These are phyloP conservation scores for Platygyra sinensis DNA, from an alignment of 64 coral and sea anemone genomes.

Conservation along the genomic window DNA sequence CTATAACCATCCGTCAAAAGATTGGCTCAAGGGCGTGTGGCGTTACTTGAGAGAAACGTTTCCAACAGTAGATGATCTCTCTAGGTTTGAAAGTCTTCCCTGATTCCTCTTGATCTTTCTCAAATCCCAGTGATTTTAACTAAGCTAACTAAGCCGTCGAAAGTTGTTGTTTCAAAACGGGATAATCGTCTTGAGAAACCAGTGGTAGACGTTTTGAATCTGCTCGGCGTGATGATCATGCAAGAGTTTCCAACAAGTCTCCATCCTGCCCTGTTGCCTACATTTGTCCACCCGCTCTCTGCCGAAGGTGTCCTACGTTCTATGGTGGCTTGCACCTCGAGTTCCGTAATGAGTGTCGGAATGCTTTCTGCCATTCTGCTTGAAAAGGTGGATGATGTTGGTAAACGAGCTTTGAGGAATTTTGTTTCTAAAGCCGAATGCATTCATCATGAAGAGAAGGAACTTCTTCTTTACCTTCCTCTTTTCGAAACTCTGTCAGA, in stretches of 20 bases:
- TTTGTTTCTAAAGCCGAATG: conserved; percentile 46
- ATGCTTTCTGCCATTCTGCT: neutral
- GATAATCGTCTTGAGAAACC: neutral
- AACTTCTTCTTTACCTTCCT: conserved; percentile 18
- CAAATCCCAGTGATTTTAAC: conserved; percentile 34
- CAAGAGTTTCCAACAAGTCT: neutral
- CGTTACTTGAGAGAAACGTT: conserved; percentile 55
- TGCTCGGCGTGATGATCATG: neutral
- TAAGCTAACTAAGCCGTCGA: conserved; percentile 38
- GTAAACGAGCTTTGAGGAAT: conserved; percentile 51
- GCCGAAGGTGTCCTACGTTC: conserved; percentile 52
- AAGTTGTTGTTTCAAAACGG: conserved; percentile 42
- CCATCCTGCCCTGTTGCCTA: conserved; percentile 21
- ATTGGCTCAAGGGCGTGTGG: conserved; percentile 69
- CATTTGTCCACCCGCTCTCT: conserved; percentile 44
- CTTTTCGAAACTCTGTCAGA: neutral
- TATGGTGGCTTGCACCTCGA: neutral
- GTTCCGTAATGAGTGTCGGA: neutral
- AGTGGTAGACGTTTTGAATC: neutral
- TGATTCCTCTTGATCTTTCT: conserved; percentile 37
- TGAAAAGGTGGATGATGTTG: neutral
- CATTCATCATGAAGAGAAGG: neutral
- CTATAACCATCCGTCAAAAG: neutral
- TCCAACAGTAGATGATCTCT: conserved; percentile 25
- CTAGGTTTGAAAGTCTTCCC: conserved; percentile 45